phyloP scores from a whole-genome alignment of 2,113 vertebrate genomes.

The Apodemus sylvaticus region DNA sequence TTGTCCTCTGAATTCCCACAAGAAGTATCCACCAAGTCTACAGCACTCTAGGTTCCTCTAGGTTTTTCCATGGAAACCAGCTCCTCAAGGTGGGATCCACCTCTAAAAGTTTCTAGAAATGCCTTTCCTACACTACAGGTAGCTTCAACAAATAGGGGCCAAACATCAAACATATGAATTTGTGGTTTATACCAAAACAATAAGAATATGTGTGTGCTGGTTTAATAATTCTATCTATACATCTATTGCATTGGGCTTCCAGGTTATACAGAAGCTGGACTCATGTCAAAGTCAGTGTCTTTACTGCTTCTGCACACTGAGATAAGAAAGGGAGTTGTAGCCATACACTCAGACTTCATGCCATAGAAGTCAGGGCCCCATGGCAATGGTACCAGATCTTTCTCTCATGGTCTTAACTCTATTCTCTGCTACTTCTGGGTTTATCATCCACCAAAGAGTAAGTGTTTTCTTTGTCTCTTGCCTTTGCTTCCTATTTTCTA shows the following conservation, averaged over 20 bases:
- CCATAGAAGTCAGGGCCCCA: background rate
- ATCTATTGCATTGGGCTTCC: background rate
- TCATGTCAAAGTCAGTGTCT: background rate
- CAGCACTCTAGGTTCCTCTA: too few relatives aligned
- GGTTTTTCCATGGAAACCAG: background rate
- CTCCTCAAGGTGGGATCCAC: background rate
- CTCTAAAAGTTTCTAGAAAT: background rate
- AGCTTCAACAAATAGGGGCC: background rate
- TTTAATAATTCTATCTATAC: too few relatives aligned
- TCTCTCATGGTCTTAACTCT: background rate
- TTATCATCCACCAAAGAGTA: background rate
- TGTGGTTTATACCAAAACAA: background rate
- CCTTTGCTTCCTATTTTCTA: background rate
- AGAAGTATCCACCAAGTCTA: background rate
- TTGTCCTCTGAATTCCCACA: background rate
- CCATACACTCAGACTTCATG: background rate
- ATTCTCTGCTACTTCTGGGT: background rate
- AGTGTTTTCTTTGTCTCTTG: background rate
- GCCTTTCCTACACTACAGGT: too few relatives aligned
- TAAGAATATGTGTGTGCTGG: background rate
- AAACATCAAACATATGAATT: too few relatives aligned
- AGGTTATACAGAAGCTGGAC: background rate
- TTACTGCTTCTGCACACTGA: background rate
- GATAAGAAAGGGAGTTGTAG: background rate
- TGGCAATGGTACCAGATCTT: accelerated